Conservation (phyloP, 1,140 invertebrate species). For the Drosophila subobscura region DNA sequence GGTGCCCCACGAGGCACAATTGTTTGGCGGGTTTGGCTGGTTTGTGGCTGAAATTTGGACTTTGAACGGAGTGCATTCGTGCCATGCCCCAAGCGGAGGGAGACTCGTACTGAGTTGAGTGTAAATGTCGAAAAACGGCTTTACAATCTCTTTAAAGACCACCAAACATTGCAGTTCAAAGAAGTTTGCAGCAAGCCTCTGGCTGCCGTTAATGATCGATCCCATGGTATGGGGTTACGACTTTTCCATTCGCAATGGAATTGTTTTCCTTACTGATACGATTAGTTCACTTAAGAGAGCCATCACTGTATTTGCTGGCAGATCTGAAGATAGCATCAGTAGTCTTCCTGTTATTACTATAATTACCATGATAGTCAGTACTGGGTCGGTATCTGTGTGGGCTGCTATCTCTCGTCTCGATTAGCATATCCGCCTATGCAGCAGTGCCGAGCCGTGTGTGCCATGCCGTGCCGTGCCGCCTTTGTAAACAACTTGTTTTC, state of each 20-base stretch:
- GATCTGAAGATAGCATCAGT: constrained; percentile 1
- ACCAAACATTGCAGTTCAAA: constrained; percentile 41
- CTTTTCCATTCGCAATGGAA: no score
- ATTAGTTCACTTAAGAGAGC: no score
- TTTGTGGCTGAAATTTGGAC: constrained; percentile 77
- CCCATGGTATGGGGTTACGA: no score
- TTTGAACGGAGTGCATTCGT: constrained; percentile 64
- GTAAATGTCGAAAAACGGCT: constrained; percentile 67
- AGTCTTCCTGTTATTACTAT: constrained; percentile 38
- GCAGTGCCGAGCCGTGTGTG: no score
- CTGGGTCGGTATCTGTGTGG: constrained; percentile 7
- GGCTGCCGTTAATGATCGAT: no score
- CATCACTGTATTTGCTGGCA: background rate
- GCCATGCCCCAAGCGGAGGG: constrained; percentile 1
- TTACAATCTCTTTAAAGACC: constrained; percentile 74
- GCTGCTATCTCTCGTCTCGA: constrained; percentile 8
- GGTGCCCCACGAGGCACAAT: constrained; percentile 62
- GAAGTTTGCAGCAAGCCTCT: no score
- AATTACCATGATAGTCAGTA: constrained; percentile 14
- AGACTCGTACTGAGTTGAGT: constrained; percentile 30
- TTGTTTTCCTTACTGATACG: no score
- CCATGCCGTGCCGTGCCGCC: no score
- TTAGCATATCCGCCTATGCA: constrained; percentile 17
- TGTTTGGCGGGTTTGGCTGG: constrained; percentile 77
- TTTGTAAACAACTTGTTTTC: no score